Conservation (phyloP, 2,888 invertebrate genomes). For the Perithous albicinctus region DNA sequence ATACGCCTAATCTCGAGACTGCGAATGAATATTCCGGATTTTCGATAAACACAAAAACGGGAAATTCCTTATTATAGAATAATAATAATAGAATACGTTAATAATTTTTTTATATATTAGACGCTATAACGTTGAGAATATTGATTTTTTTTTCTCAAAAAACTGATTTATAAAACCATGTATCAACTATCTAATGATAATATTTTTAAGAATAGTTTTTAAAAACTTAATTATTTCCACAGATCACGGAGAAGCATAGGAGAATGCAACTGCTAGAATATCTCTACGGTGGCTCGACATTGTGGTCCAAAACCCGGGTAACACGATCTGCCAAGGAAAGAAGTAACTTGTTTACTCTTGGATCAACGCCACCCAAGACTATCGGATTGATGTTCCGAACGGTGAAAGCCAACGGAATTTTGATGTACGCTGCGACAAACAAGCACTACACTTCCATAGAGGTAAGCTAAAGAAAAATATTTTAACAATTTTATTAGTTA, state of each 20-base stretch:
- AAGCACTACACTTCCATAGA: slow-evolving; percentile 94
- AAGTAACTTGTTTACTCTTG: slow-evolving; percentile 68
- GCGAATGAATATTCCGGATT: too few relatives aligned
- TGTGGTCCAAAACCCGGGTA: slow-evolving; percentile 86
- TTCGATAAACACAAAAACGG: too few relatives aligned
- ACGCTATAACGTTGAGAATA: too few relatives aligned
- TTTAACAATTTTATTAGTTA: too few relatives aligned
- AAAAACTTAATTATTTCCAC: slow-evolving; percentile 59
- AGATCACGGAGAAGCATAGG: slow-evolving; percentile 93
- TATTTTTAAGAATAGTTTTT: too few relatives aligned
- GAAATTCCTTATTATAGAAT: too few relatives aligned
- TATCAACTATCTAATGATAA: too few relatives aligned
- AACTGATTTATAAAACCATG: too few relatives aligned
- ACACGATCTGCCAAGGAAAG: slow-evolving; percentile 74
- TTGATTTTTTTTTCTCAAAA: too few relatives aligned
- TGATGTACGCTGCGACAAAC: slow-evolving; percentile 95
- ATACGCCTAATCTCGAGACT: too few relatives aligned
- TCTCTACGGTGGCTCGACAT: slow-evolving; percentile 90
- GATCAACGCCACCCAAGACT: slow-evolving; percentile 88
- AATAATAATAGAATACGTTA: too few relatives aligned
- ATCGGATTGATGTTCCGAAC: slow-evolving; percentile 94
- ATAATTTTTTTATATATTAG: too few relatives aligned
- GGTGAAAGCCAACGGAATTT: slow-evolving; percentile 90
- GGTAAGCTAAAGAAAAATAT: slow-evolving; percentile 78
- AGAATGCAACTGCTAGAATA: slow-evolving; percentile 94